A percentile compares a stretch with the other conserved stretches of the same genome.
Evolutionary conservation across 2,113 vertebrate species (phyloP).

Genomic region (Malurus cyaneus): DNA sequence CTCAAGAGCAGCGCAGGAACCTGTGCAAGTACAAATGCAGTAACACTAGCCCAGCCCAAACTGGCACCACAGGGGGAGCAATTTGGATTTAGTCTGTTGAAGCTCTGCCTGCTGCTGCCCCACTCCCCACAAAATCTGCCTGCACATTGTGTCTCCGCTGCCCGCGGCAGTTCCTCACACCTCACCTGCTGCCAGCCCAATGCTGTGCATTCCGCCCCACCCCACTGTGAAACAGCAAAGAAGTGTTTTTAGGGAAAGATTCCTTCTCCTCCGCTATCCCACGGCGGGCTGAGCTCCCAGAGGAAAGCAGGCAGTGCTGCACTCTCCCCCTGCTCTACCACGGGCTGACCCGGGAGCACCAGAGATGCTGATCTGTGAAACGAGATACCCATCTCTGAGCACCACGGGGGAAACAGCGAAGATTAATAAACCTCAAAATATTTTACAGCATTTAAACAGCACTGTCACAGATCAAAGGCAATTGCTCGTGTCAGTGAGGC

Average conservation of each 20-base stretch:
- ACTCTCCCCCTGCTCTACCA: neutral
- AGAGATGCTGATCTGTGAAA: conserved; percentile 24
- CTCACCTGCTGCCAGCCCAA: neutral
- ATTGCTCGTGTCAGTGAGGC: neutral
- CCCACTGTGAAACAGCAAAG: neutral
- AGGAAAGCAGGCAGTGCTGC: neutral
- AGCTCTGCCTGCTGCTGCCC: neutral
- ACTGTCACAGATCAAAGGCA: conserved; percentile 17
- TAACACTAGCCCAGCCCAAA: neutral
- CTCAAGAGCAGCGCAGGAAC: neutral
- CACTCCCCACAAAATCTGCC: neutral
- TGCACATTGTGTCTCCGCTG: accelerated
- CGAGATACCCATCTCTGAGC: neutral
- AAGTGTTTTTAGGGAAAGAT: neutral
- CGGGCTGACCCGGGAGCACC: accelerated
- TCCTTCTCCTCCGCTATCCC: neutral
- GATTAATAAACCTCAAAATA: conserved; percentile 34
- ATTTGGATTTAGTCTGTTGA: neutral
- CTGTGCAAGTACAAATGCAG: neutral
- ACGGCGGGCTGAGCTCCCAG: accelerated
- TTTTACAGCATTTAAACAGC: conserved; percentile 26
- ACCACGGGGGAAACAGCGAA: neutral
- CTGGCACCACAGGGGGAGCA: neutral
- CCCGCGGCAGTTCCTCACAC: neutral
- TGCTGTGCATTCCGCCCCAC: accelerated